phyloP scores from a whole-genome alignment of 2,797 vertebrate species.

The Pangasius djambal region DNA sequence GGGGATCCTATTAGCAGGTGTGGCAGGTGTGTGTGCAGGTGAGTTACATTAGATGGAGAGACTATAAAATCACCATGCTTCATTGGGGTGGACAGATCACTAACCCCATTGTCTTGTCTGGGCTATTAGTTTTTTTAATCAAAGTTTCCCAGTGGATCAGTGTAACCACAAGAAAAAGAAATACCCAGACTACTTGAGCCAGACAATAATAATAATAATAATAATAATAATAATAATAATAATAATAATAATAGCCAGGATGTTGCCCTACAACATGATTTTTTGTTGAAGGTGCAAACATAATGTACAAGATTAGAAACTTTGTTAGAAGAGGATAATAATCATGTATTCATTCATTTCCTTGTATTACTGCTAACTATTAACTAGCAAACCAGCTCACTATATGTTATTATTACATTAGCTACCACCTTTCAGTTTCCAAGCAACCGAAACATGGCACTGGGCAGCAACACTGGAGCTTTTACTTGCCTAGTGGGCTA shows the following conservation, averaged over 20 bases:
- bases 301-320: background rate
- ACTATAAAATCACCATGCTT: background rate
- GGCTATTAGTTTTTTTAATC: background rate
- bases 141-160: background rate
- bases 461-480: background rate
- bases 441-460: background rate
- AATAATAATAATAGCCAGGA: background rate
- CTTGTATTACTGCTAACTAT: background rate
- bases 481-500: background rate
- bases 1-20: background rate
- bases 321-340: background rate
- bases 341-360: background rate
- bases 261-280: background rate
- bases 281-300: background rate
- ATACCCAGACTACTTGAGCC: background rate
- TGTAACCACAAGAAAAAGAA: background rate
- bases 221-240: background rate
- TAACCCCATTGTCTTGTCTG: background rate
- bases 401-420: background rate
- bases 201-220: background rate
- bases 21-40: background rate
- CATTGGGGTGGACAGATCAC: background rate
- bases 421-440: background rate
- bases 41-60: background rate
- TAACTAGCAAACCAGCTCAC: background rate